Base-by-base conservation (phyloP, 2,888 invertebrate genomes). In the Teinopalpus imperialis region DNA sequence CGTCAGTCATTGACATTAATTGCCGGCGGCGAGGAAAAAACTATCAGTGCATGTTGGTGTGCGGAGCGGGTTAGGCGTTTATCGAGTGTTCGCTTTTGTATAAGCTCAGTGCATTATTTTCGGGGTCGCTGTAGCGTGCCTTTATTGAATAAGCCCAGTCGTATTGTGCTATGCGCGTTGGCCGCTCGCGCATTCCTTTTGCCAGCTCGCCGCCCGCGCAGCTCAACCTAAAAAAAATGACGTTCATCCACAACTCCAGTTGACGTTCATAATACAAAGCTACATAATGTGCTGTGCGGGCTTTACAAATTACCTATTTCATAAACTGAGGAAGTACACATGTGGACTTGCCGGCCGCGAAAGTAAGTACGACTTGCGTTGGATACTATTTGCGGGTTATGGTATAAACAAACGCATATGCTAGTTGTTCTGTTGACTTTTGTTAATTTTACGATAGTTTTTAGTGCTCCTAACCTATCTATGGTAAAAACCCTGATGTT, bases 261-360 rank as follows among this genome's bases (percentile, higher is more conserved):
- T 76, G 65, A 76, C 57, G 48, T 55, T 56, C 43, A 39, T 61
- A 14, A 49, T 59, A 61, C 63, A 69, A 69, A 69, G 64, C 60
- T 65, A 71, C 65, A 74, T 66, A 59, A 87, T 86, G 87, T 81
- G 82, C 64, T 85, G 86, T 81, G 81, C 85, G 51, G 74, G 81
- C 66, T 77, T 80, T 52, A 77, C 73, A 58, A 79, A 79, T 66
- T 83, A 86, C 67, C 68, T 87, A 66, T 83, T 83, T 57, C 76
- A 83, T 65, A 86, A 86, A 73, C 77, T 88, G 54, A 81, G 86
- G 66, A 86, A 81, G 62, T 87, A 87, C 73, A 86, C 87, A 80
- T 83, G 85, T 75, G 87, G 87, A 63, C 71, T 82, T 50, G 77
- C 80, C 61, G 79, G 81, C 69, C 76, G 77, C 63, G 81, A 86